These are phyloP conservation scores for Sakesphorus luctuosus DNA, from an alignment of 2,113 vertebrate genomes.

Conservation along the genomic window DNA sequence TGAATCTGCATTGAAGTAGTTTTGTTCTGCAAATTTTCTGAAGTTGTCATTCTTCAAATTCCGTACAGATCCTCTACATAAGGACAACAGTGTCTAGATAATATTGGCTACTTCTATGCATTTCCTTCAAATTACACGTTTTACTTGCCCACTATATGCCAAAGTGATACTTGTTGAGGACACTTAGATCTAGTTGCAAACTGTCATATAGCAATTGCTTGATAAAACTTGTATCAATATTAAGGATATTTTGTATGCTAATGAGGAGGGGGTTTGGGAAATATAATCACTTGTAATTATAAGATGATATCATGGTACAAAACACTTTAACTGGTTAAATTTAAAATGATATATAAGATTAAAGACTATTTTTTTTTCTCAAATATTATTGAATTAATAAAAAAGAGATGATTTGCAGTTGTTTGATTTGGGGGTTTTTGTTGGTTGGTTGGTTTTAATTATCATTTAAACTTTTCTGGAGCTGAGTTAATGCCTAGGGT, in stretches of 20 bases:
- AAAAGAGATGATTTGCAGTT: background rate
- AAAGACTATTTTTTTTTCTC: background rate
- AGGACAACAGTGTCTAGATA: background rate
- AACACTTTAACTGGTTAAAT: background rate
- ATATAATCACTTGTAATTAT: background rate
- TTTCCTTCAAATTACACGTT: background rate
- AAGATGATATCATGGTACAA: background rate
- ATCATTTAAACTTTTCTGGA: background rate
- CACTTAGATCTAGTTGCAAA: background rate
- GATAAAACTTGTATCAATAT: background rate
- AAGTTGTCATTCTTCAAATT: background rate
- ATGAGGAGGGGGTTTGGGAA: fast-evolving
- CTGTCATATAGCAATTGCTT: background rate
- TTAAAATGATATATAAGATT: background rate
- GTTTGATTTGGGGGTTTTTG: background rate
- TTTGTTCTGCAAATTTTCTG: background rate
- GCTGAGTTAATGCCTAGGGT: background rate
- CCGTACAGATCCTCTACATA: background rate
- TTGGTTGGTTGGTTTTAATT: background rate
- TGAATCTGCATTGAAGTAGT: background rate
- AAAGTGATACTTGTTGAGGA: background rate
- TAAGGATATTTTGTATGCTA: background rate
- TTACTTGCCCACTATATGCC: background rate
- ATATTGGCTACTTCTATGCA: background rate
- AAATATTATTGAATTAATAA: background rate